Base-by-base conservation (phyloP, 2,797 vertebrate species). In the Gymnopithys bicolor region DNA sequence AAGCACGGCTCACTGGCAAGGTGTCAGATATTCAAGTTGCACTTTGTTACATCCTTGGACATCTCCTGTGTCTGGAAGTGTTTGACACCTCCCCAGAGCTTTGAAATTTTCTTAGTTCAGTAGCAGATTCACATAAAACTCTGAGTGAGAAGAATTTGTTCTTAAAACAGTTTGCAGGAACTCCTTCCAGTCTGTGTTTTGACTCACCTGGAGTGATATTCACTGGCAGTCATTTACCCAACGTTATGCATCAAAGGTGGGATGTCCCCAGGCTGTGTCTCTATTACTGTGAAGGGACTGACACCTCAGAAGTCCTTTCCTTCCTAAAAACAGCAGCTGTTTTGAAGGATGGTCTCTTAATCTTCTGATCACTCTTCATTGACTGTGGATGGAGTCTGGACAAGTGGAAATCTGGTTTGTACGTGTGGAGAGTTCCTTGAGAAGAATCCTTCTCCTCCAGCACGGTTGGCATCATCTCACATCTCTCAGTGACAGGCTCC, bases 1-100 rank as follows among this genome's bases (percentile, higher is more conserved):
- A 95, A 51, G 48, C 93, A 96, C 1, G 88, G 97, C 95, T 97
- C 97, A 94, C 95, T 41, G 91, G 79, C 48, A 67, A 93, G 88
- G 94, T 92, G 93, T 62, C 70, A 95, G 95, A 52, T 18, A 37
- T 7, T 88, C 88, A 33, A 60, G 71, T n/a, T 77, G 90, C 93
- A 87, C 94, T 93, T 94, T 66, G 55, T 63, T 58, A 71, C 24
- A 10, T 85, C 58, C 84, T 69, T 10, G 32, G 70, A 25, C 64
- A 76, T 55, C 67, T 88, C 79, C 55, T 33, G 30, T 32, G 37
- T 35, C 56, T 70, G 49, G 15, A 69, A 37, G 28, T 30, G 53
- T 62, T 58, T 66, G 60, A 35, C 85, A 78, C 35, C 32, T 73
- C 37, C 8, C 27, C 74, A 28, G 67, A 30, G 70, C 74, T 48